Conservation (phyloP, 2,797 vertebrate species). For the Psittacula derbiana region DNA sequence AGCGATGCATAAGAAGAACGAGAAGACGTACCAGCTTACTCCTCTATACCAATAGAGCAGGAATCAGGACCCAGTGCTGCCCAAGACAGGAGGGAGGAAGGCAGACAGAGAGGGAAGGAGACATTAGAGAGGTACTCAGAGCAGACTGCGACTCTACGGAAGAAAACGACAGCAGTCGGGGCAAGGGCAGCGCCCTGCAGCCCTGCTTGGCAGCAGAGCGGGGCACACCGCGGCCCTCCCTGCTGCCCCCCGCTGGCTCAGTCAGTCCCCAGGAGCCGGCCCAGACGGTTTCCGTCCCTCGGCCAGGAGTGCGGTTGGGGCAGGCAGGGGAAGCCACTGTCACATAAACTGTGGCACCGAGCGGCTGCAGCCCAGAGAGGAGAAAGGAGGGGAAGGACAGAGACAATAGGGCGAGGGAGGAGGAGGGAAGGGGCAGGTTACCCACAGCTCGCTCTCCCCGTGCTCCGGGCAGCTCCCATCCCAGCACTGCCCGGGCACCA, state of each 20-base stretch:
- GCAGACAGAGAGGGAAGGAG: slow-evolving; percentile 77
- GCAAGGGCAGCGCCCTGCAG: not conserved
- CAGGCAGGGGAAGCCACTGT: not conserved
- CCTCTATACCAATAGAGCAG: slow-evolving; percentile 95
- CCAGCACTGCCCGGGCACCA: not conserved
- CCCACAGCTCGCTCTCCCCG: not conserved
- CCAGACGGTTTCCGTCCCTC: not conserved
- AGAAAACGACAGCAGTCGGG: not conserved
- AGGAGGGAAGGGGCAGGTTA: slow-evolving; percentile 26
- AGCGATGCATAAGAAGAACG: not conserved
- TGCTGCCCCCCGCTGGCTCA: accelerated
- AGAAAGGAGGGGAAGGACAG: slow-evolving; percentile 44
- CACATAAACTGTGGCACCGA: not conserved
- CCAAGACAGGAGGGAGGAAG: slow-evolving; percentile 74
- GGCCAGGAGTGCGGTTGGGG: not conserved
- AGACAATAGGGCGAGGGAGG: slow-evolving; percentile 57
- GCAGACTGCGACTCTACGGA: not conserved
- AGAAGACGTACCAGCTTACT: slow-evolving; percentile 89
- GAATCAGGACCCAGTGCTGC: slow-evolving; percentile 92
- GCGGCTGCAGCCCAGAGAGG: not conserved
- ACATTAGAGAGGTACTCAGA: slow-evolving; percentile 64
- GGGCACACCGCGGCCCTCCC: accelerated
- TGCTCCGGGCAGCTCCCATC: accelerated
- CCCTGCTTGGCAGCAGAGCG: not conserved
- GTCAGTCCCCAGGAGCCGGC: not conserved